Percentiles rank a stretch among this genome's conserved stretches.
Conservation (phyloP, 2,888 invertebrate genomes). For the Hirtodrosophila alboralis region DNA sequence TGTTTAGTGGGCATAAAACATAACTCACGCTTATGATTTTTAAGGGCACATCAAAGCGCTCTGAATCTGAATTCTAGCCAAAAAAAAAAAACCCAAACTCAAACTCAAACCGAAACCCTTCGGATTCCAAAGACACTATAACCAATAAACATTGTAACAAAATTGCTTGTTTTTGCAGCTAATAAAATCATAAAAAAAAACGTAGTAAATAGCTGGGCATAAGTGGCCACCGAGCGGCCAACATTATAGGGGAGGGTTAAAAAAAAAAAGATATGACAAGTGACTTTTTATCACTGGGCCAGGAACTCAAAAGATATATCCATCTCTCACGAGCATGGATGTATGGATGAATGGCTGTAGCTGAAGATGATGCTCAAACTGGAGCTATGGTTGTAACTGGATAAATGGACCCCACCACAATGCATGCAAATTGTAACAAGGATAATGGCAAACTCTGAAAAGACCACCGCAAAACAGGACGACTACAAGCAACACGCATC, state of each 20-base stretch:
- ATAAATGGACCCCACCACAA: conserved; percentile 59
- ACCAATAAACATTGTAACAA: conserved; percentile 78
- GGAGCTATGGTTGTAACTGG: conserved; percentile 11
- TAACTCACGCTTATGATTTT: conserved; percentile 79
- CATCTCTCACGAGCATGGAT: conserved; percentile 37
- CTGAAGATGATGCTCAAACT: conserved; percentile 29
- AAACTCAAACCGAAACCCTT: conserved; percentile 38
- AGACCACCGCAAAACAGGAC: conserved; percentile 72
- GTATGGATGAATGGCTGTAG: conserved; percentile 64
- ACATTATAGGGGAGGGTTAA: conserved; percentile 29
- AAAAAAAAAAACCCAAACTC: conserved; percentile 7
- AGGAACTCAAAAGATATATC: conserved; percentile 27
- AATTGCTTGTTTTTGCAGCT: conserved; percentile 80
- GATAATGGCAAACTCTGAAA: conserved; percentile 72
- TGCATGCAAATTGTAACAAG: conserved; percentile 76
- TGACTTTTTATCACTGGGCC: conserved; percentile 69
- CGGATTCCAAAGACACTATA: conserved; percentile 57
- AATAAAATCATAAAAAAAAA: conserved; percentile 75
- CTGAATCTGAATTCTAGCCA: conserved; percentile 6
- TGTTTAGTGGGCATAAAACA: conserved; percentile 45
- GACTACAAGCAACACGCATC: conserved; percentile 47
- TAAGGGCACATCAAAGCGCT: conserved; percentile 75
- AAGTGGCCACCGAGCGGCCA: conserved; percentile 47
- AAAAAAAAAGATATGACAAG: conserved; percentile 69
- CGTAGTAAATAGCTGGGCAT: conserved; percentile 64